phyloP scores from a whole-genome alignment of 2,797 vertebrate genomes.

The Pelobates cultripes region DNA sequence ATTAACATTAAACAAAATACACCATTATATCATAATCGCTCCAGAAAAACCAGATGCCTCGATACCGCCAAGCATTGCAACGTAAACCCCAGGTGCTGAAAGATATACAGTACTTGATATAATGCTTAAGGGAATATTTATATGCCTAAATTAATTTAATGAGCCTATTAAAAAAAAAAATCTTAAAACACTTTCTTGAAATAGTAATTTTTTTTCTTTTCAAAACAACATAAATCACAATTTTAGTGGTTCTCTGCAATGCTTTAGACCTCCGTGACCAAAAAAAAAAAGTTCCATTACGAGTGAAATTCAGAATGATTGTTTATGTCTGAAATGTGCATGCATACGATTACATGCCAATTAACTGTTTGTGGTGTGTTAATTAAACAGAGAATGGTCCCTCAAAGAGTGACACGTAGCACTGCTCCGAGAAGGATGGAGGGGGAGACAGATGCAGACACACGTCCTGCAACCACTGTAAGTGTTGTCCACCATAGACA shows the following conservation, averaged over 20 bases:
- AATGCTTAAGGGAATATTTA: conserved; percentile 66
- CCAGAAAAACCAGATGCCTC: conserved; percentile 37
- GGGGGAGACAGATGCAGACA: too few species aligned
- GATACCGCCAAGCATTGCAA: conserved; percentile 35
- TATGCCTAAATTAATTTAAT: conserved; percentile 70
- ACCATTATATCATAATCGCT: conserved; percentile 26
- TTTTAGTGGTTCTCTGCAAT: conserved; percentile 65
- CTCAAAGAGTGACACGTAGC: too few species aligned
- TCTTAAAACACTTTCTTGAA: conserved; percentile 66
- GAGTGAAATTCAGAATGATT: too few species aligned
- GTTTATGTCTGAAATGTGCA: too few species aligned
- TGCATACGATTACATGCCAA: too few species aligned
- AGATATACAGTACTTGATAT: conserved; percentile 75
- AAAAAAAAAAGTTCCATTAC: too few species aligned
- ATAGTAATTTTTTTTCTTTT: conserved; percentile 61
- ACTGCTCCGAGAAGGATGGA: too few species aligned
- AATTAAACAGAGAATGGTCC: too few species aligned
- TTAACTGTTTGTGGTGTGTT: too few species aligned
- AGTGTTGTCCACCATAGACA: too few species aligned
- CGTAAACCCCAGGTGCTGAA: conserved; percentile 75
- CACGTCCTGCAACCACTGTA: too few species aligned
- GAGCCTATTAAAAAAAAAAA: conserved; percentile 57
- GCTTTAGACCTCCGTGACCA: too few species aligned
- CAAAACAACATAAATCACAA: conserved; percentile 73
- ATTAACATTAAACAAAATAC: conserved; percentile 7